Evolutionary conservation across 2,797 vertebrate species (phyloP), one percentile per base, ranked within the genome.

Genomic region (Morelia viridis): DNA sequence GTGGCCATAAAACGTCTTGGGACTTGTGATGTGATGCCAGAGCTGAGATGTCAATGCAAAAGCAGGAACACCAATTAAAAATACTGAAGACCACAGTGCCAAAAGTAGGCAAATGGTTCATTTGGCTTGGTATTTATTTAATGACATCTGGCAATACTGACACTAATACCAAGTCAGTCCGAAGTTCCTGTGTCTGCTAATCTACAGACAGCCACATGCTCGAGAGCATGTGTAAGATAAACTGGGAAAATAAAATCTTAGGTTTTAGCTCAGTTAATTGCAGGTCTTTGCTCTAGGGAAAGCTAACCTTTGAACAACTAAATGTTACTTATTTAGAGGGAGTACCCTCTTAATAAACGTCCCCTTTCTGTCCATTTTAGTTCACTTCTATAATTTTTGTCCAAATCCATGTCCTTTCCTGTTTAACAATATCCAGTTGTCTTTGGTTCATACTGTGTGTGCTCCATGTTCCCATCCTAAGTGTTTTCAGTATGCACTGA

Each of bases 81-180:
- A 84, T 84, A 3, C 46, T 92, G 56, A 53, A 10, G 91, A 64
- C 84, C n/a, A 83, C 62, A 80, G 46, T 80, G 22, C 68, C 41
- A 83, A 71, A 31, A 15, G 17, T n/a, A 26, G 57, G 88, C 46
- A 83, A 88, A 88, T 56, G 12, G 22, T 64, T n/a, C 58, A 46
- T 64, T n/a, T 86, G 35, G 50, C 90, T 86, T 61, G 65, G 28
- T 62, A 61, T 61, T n/a, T 88, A 61, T 58, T 24, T 83, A 56
- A 88, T 83, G n/a, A 91, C 28, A 91, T 19, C 86, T 91, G 57
- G 76, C 68, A 88, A 71, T 62, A 56, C 28, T 88, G 31, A 24
- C n/a, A n/a, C 9, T 88, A 50, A 12, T 88, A 91, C n/a, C 17
- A 15, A 88, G 22, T 56, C 57, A 88, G 24, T 62, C 65, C n/a